phyloP scores from a whole-genome alignment of 1,140 invertebrate species.

The Drosophila orosa region DNA sequence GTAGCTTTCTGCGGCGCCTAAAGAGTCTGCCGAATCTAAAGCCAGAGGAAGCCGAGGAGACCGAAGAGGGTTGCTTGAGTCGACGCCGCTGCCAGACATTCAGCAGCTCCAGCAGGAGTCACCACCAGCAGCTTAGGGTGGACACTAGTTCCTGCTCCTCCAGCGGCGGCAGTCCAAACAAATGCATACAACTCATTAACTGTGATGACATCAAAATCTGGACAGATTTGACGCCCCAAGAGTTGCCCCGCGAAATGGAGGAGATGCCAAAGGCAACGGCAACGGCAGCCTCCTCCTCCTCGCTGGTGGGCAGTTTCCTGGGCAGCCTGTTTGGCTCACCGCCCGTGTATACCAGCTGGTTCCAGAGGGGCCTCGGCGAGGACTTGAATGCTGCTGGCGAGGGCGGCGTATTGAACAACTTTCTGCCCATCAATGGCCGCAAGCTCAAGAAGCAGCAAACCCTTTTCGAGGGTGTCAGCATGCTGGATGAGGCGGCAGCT shows the following conservation, averaged over 20 bases:
- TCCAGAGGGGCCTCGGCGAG: slow-evolving; percentile 38
- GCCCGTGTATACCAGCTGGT: slow-evolving; percentile 75
- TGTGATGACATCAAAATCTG: slow-evolving; percentile 82
- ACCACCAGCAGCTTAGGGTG: not conserved
- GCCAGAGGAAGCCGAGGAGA: slow-evolving; percentile 6
- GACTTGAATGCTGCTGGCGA: slow-evolving; percentile 7
- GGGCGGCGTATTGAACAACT: slow-evolving; percentile 66
- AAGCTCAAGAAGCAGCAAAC: slow-evolving; percentile 86
- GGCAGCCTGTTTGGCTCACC: slow-evolving; percentile 66
- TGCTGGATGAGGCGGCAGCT: slow-evolving; percentile 59
- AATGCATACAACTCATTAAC: slow-evolving; percentile 72
- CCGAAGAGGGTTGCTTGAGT: not conserved
- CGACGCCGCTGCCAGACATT: slow-evolving; percentile 48
- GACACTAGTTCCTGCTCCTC: slow-evolving; percentile 40
- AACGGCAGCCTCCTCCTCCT: slow-evolving; percentile 1
- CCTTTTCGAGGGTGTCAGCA: slow-evolving; percentile 87
- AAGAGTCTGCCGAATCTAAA: slow-evolving; percentile 61
- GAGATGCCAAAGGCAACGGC: not conserved
- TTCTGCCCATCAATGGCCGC: slow-evolving; percentile 84
- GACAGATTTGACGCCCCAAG: slow-evolving; percentile 63
- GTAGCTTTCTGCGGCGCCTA: slow-evolving; percentile 41
- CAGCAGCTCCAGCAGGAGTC: slow-evolving; percentile 25
- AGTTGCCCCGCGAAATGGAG: slow-evolving; percentile 4
- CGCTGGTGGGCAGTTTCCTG: slow-evolving; percentile 64
- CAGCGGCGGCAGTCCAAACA: slow-evolving; percentile 33